Conservation (phyloP, 2,888 invertebrate species). For the Rhopalosiphum nymphaeae region DNA sequence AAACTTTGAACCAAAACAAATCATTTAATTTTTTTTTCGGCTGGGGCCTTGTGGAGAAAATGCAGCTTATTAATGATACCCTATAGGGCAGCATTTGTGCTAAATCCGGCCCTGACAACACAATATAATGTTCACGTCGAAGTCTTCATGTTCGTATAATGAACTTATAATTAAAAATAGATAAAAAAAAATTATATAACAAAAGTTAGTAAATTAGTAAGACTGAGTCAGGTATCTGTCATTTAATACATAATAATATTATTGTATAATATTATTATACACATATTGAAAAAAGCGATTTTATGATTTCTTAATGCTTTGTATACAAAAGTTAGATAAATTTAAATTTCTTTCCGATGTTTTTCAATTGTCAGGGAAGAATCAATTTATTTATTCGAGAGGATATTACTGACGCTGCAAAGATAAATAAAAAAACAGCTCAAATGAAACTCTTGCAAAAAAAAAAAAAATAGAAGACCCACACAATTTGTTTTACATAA, state of each 20-base stretch:
- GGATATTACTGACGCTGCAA: neutral
- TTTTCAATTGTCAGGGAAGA: neutral
- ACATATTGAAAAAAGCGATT: neutral
- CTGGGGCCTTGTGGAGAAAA: neutral
- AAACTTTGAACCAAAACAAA: neutral
- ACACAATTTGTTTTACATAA: slow-evolving; percentile 6
- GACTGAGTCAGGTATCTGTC: neutral
- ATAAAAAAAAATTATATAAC: neutral
- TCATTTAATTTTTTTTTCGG: neutral
- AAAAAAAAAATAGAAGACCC: slow-evolving; percentile 1
- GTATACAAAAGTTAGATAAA: neutral
- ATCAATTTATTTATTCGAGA: neutral
- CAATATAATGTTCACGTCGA: neutral
- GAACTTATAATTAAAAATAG: neutral
- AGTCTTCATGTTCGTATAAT: neutral
- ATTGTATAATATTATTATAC: neutral
- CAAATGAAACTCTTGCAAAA: neutral
- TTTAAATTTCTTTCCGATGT: neutral
- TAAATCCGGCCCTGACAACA: neutral
- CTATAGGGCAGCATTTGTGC: neutral
- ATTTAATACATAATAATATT: neutral
- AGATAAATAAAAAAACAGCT: neutral
- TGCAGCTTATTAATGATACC: neutral
- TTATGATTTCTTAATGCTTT: neutral
- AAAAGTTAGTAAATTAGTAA: slow-evolving; percentile 16